phyloP scores from a whole-genome alignment of 2,888 invertebrate species.

The Oxyteleia sp. region DNA sequence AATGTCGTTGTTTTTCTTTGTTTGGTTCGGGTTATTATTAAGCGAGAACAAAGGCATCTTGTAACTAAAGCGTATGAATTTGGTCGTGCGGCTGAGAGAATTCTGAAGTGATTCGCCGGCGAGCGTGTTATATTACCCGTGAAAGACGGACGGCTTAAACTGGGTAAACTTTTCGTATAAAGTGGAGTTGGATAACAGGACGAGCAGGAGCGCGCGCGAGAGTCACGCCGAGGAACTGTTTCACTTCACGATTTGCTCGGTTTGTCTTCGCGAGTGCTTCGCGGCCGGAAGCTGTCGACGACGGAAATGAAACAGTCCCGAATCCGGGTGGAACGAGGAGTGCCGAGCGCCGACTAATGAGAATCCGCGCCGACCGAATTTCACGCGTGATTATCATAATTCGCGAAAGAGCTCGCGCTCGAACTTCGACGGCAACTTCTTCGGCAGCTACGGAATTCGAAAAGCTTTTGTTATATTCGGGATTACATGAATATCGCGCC shows the following conservation, averaged over 20 bases:
- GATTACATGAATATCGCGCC: slow-evolving; percentile 33
- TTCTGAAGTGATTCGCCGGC: slow-evolving; percentile 42
- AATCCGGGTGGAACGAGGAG: slow-evolving; percentile 76
- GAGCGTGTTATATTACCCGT: slow-evolving; percentile 60
- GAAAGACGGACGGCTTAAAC: slow-evolving; percentile 63
- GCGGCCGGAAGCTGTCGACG: slow-evolving; percentile 40
- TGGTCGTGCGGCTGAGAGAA: slow-evolving; percentile 9
- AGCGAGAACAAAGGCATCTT: slow-evolving; percentile 59
- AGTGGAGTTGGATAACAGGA: slow-evolving; percentile 55
- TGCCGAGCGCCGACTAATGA: slow-evolving; percentile 80
- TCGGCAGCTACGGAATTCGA: slow-evolving; percentile 12
- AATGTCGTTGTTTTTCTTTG: slow-evolving; percentile 58
- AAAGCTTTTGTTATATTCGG: slow-evolving; percentile 39
- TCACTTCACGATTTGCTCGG: slow-evolving; percentile 60
- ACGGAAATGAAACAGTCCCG: slow-evolving; percentile 69
- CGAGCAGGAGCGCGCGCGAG: slow-evolving; percentile 19
- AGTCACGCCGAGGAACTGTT: slow-evolving; percentile 48
- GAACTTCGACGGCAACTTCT: slow-evolving; percentile 18
- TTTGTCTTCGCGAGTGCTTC: slow-evolving; percentile 51
- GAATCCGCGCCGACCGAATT: slow-evolving; percentile 69
- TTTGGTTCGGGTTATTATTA: slow-evolving; percentile 56
- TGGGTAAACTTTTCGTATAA: slow-evolving; percentile 69
- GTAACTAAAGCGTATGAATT: slow-evolving; percentile 44
- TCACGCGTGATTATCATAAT: slow-evolving; percentile 58
- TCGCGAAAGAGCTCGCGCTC: slow-evolving; percentile 13